Evolutionary conservation across 1,140 invertebrate genomes (phyloP).

Genomic region (Caenorhabditis brenneri): DNA sequence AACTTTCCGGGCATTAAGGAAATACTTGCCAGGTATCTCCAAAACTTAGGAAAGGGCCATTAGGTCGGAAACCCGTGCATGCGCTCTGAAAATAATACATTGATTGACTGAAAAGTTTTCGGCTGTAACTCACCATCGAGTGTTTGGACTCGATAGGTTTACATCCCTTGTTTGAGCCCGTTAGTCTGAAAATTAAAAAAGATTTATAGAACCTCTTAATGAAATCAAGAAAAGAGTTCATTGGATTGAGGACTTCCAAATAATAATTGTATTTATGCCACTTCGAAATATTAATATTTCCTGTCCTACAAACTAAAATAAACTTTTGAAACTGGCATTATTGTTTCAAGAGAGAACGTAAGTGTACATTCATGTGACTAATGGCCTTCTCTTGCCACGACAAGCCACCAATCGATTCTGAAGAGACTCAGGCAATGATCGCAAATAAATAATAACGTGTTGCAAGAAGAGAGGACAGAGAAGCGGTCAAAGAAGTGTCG

Average conservation of each 20-base stretch:
- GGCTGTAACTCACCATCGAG: not conserved
- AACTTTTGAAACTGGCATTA: too few species aligned
- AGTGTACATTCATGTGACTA: too few species aligned
- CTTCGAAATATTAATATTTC: too few species aligned
- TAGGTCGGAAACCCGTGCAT: not conserved
- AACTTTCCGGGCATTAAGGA: too few species aligned
- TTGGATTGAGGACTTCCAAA: too few species aligned
- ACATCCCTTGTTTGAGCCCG: not conserved
- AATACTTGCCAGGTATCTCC: too few species aligned
- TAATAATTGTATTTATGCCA: too few species aligned
- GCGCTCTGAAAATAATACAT: not conserved
- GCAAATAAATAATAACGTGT: not conserved
- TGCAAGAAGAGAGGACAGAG: not conserved
- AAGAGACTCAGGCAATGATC: not conserved
- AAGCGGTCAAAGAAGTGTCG: too few species aligned
- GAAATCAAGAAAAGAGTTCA: too few species aligned
- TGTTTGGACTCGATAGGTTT: not conserved
- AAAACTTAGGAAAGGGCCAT: not conserved
- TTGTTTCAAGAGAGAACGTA: too few species aligned
- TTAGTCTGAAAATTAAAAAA: not conserved
- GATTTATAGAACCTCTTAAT: too few species aligned
- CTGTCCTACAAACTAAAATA: too few species aligned
- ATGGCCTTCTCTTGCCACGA: not conserved
- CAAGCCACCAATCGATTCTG: not conserved
- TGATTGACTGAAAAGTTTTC: not conserved